These are phyloP conservation scores for Liposcelis brunnea DNA, from an alignment of 2,888 invertebrate species.

Conservation along the genomic window DNA sequence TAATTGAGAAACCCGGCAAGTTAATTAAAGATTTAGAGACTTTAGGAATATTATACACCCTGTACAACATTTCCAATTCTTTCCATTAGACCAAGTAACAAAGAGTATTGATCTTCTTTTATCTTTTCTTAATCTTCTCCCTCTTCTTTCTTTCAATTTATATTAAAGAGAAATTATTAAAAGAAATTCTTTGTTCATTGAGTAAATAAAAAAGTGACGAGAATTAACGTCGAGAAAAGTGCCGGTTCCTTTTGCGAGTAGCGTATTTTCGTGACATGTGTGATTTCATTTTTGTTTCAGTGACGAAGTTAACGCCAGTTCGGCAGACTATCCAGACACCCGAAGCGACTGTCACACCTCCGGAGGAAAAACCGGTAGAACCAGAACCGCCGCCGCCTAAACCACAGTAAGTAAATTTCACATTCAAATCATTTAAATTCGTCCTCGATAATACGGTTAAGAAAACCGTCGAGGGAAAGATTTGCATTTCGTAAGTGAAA, in stretches of 20 bases:
- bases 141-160: neutral
- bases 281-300: no score
- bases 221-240: no score
- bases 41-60: no score
- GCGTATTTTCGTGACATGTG: no score
- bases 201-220: constrained; percentile 2
- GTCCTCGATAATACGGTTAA: no score
- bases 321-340: neutral
- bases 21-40: no score
- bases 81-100: no score
- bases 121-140: constrained; percentile 1
- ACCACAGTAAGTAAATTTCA: constrained; percentile 13
- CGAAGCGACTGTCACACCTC: constrained; percentile 23
- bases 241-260: no score
- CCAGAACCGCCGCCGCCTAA: constrained; percentile 20
- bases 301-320: constrained; percentile 25
- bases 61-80: no score
- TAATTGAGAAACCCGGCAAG: no score
- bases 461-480: no score
- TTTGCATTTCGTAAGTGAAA: no score
- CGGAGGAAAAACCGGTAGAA: constrained; percentile 24
- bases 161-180: neutral
- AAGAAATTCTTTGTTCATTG: neutral
- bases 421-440: neutral
- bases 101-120: neutral